Evolutionary conservation across 2,888 invertebrate genomes (phyloP).

Genomic region (Eupeodes luniger): DNA sequence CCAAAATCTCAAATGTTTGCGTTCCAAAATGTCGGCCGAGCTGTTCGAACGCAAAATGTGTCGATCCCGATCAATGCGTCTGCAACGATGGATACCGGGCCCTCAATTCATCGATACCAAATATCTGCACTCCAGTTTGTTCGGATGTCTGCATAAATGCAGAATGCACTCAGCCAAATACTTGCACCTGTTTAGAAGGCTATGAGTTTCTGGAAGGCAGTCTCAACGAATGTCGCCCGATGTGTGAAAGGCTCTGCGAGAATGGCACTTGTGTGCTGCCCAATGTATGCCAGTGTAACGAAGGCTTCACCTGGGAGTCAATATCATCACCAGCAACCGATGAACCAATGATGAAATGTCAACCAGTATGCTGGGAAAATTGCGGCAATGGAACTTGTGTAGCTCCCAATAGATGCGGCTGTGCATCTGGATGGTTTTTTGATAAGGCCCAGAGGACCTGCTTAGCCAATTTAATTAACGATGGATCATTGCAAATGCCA

Average conservation of each 20-base stretch:
- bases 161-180: slow-evolving; percentile 86
- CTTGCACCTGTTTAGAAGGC: slow-evolving; percentile 85
- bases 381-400: slow-evolving; percentile 78
- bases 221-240: slow-evolving; percentile 80
- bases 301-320: slow-evolving; percentile 80
- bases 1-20: slow-evolving; percentile 79
- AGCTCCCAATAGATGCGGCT: slow-evolving; percentile 76
- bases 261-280: slow-evolving; percentile 81
- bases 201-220: slow-evolving; percentile 81
- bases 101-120: slow-evolving; percentile 79
- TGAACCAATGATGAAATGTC: slow-evolving; percentile 73
- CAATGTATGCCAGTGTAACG: slow-evolving; percentile 85
- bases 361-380: slow-evolving; percentile 77
- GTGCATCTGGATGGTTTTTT: slow-evolving; percentile 73
- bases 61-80: slow-evolving; percentile 84
- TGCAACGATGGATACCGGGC: slow-evolving; percentile 83
- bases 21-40: slow-evolving; percentile 80
- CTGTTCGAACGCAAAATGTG: slow-evolving; percentile 84
- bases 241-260: slow-evolving; percentile 80
- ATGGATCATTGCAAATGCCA: slow-evolving; percentile 47
- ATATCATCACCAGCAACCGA: slow-evolving; percentile 54
- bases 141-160: slow-evolving; percentile 81
- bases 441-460: slow-evolving; percentile 76
- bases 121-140: slow-evolving; percentile 80
- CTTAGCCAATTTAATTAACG: slow-evolving; percentile 40